phyloP scores from a whole-genome alignment of 2,797 vertebrate genomes.

The Semotilus atromaculatus region DNA sequence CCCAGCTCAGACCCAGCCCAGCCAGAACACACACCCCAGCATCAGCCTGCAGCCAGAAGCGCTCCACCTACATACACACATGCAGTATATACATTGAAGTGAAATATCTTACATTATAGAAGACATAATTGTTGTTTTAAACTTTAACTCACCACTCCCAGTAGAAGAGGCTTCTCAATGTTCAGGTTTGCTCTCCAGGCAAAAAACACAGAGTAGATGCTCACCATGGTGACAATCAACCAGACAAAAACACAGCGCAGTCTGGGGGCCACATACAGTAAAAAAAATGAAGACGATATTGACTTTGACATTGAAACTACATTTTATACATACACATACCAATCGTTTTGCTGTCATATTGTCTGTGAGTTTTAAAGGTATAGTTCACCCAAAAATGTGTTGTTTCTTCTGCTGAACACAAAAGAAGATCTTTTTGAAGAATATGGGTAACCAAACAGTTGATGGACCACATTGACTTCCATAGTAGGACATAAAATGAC shows the following conservation, averaged over 20 bases:
- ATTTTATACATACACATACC: too few relatives aligned
- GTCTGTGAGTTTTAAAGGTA: neutral
- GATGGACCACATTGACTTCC: too few relatives aligned
- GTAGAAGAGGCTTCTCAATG: conserved; percentile 89
- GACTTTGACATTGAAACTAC: neutral
- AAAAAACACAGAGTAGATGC: conserved; percentile 93
- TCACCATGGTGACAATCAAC: conserved; percentile 85
- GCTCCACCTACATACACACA: conserved; percentile 83
- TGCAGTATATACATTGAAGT: neutral
- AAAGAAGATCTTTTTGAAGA: too few relatives aligned
- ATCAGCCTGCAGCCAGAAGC: conserved; percentile 97
- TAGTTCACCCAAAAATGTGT: too few relatives aligned
- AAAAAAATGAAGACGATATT: neutral
- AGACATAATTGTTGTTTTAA: neutral
- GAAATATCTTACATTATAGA: neutral
- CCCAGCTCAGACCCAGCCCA: conserved; percentile 82
- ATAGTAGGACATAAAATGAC: too few relatives aligned
- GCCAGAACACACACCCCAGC: conserved; percentile 89
- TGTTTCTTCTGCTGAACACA: too few relatives aligned
- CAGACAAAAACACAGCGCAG: conserved; percentile 77
- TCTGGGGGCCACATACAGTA: conserved; percentile 68
- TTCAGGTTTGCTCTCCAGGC: conserved; percentile 98
- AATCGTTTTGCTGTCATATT: too few relatives aligned
- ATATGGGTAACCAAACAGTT: too few relatives aligned
- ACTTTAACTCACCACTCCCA: conserved; percentile 86